Evolutionary conservation across 2,113 vertebrate species (phyloP).

Genomic region (Malurus alboscapulatus): DNA sequence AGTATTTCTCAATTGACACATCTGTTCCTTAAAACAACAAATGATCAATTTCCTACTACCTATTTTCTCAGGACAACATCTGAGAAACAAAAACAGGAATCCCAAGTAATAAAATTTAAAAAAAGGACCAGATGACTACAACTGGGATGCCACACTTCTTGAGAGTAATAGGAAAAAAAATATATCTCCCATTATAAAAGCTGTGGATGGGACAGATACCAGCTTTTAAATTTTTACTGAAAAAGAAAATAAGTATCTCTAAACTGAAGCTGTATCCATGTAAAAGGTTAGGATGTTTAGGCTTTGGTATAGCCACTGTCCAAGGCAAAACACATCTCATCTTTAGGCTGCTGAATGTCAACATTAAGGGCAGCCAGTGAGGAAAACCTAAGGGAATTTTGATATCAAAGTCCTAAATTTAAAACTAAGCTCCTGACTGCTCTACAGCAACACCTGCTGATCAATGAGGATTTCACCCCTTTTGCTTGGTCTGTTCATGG

Average conservation of each 20-base stretch:
- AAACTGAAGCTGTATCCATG: neutral
- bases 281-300: neutral
- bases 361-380: neutral
- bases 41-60: neutral
- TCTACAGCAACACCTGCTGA: constrained; percentile 56
- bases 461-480: constrained; percentile 28
- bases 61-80: neutral
- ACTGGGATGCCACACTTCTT: neutral
- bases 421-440: constrained; percentile 5
- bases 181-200: neutral
- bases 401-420: neutral
- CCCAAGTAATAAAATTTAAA: neutral
- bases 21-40: neutral
- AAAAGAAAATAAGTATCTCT: neutral
- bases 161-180: neutral
- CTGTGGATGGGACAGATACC: neutral
- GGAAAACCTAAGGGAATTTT: neutral
- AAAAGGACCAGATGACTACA: neutral
- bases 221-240: neutral
- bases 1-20: neutral
- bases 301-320: neutral
- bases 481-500: neutral
- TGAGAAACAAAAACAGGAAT: neutral
- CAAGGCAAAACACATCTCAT: neutral
- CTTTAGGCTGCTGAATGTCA: neutral